Conservation (phyloP, 1,140 invertebrate genomes). For the Ceratoteleas bidentatus region DNA sequence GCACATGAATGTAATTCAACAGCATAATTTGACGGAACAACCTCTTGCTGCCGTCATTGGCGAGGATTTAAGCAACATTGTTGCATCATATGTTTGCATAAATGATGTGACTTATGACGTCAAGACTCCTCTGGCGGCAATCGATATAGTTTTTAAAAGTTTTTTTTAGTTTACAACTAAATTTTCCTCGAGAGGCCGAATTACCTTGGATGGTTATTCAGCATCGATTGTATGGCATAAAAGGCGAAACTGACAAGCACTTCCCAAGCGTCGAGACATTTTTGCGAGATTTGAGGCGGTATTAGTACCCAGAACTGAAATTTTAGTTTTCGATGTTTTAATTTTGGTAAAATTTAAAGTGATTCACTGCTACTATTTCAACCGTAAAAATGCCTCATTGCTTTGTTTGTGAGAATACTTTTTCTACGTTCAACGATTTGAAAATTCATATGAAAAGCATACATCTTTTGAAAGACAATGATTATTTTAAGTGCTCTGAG, state of each 20-base stretch:
- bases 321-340: too few relatives aligned
- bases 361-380: background rate
- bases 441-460: conserved; percentile 10
- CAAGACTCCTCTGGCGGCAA: conserved; percentile 2
- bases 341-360: too few relatives aligned
- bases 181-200: background rate
- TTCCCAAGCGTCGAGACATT: background rate
- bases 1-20: background rate
- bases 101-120: conserved; percentile 42
- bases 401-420: background rate
- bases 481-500: conserved; percentile 13
- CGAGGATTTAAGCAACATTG: conserved; percentile 24
- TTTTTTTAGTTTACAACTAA: background rate
- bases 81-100: conserved; percentile 48
- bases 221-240: background rate
- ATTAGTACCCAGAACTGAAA: too few relatives aligned
- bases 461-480: background rate
- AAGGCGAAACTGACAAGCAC: background rate
- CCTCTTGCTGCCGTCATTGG: conserved; percentile 26
- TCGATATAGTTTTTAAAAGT: background rate
- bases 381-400: conserved; percentile 5
- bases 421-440: background rate
- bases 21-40: conserved; percentile 16
- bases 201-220: background rate
- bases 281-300: too few relatives aligned